Evolutionary conservation across 2,797 vertebrate species (phyloP).

Genomic region (Coranthus polyacanthus): DNA sequence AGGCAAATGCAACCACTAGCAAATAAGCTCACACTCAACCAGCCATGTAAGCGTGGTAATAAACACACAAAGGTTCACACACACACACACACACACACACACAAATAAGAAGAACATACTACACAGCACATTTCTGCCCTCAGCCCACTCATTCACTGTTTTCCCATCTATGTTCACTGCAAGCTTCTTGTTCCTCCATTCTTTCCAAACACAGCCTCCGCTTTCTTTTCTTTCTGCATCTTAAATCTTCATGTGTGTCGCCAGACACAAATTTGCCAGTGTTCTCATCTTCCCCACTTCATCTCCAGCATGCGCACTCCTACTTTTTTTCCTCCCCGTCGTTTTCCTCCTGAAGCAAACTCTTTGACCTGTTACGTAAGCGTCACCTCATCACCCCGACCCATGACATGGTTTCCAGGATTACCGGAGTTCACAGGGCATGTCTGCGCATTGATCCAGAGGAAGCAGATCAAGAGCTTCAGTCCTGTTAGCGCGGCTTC

Average conservation of each 20-base stretch:
- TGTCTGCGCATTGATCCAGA: constrained; percentile 35
- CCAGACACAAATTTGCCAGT: constrained; percentile 6
- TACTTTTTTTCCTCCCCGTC: constrained; percentile 26
- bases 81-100: constrained; percentile 10
- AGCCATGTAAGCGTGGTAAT: constrained; percentile 11
- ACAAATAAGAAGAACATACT: constrained; percentile 18
- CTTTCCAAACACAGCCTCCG: constrained; percentile 14
- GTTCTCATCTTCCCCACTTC: background rate
- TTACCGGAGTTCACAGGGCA: constrained; percentile 48
- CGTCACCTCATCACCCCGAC: constrained; percentile 44
- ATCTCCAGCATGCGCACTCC: constrained; percentile 13
- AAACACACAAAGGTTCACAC: constrained; percentile 11
- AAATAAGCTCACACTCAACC: constrained; percentile 35
- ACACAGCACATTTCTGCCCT: constrained; percentile 54
- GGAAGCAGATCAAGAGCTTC: constrained; percentile 47
- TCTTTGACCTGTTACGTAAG: constrained; percentile 27
- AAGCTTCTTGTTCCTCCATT: constrained; percentile 1
- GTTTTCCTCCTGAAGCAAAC: constrained; percentile 4
- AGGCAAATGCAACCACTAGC: constrained; percentile 43
- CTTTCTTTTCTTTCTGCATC: background rate
- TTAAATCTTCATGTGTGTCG: constrained; percentile 14
- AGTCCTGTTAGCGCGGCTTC: constrained; percentile 29
- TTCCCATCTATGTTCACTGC: constrained; percentile 2
- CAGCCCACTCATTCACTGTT: constrained; percentile 10
- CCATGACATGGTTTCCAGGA: constrained; percentile 30